Evolutionary conservation across 2,797 vertebrate genomes (phyloP), one percentile per base, ranked within the genome.

Genomic region (Sebastes diploproa): DNA sequence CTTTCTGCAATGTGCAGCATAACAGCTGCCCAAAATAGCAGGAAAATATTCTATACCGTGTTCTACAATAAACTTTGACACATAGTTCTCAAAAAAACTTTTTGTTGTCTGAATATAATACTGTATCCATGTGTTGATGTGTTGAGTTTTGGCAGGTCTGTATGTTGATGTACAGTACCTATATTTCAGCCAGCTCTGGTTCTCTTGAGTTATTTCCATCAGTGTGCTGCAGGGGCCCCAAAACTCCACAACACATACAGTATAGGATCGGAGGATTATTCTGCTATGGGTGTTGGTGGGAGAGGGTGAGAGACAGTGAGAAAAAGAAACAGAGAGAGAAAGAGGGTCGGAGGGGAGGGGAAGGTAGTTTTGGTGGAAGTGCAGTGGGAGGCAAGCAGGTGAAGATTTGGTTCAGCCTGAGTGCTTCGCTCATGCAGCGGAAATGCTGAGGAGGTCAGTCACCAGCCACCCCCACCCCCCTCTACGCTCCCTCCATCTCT

Each of bases 401-500:
- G 88, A 91, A 91, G 88, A 92, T 91, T 91, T 82, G 80, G 91
- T 91, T 93, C 86, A 86, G 90, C 86, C 84, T 91, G 86, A 94
- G 87, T 87, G 83, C 85, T 89, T 88, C 27, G 62, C 77, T 93
- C 88, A 85, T 83, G 80, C 89, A 78, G 91, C 75, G 87, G 90
- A 95, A 94, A 92, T 82, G 81, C 84, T 85, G 90, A 87, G 85
- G 93, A 93, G 93, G 94, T 95, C 94, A 93, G 86, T 84, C 77
- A 76, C 77, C 79, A 82, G 72, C 46, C 72, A 46, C 66, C 69
- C 76, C 32, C 74, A 20, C 20, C 18, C 80, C 77, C 74, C 36
- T 23, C 63, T 22, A 30, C 70, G 13, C 29, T 63, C 77, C 62
- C 70, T 52, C 59, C 78, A 52, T 76, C 66, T 72, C 85, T 85